phyloP scores from a whole-genome alignment of 2,888 invertebrate genomes.

The Azorinus chamasolen region DNA sequence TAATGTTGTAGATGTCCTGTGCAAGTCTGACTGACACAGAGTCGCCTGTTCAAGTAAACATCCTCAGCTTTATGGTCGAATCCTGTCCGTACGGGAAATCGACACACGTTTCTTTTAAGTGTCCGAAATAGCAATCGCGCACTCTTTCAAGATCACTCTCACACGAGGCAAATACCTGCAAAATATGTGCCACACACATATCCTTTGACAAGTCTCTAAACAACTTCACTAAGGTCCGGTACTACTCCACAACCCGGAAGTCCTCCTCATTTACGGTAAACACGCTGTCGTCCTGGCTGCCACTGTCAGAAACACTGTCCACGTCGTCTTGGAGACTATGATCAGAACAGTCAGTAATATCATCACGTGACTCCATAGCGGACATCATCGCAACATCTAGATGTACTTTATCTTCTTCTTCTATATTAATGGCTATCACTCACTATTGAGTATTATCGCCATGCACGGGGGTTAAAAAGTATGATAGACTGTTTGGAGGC shows the following conservation, averaged over 20 bases:
- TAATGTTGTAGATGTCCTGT: conserved; percentile 8
- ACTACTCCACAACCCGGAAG: not conserved
- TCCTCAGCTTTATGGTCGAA: conserved; percentile 1
- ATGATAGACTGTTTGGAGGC: too few species aligned
- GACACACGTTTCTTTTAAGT: conserved; percentile 5
- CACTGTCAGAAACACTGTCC: too few species aligned
- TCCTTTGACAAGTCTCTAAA: conserved; percentile 9
- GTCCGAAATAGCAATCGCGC: not conserved
- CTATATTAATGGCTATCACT: too few species aligned
- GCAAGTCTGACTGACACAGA: conserved; percentile 9
- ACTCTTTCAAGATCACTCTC: conserved; percentile 5
- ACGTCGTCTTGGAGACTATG: too few species aligned
- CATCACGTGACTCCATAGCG: too few species aligned
- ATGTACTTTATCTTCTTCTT: too few species aligned
- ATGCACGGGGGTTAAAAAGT: too few species aligned
- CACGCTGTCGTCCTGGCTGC: too few species aligned
- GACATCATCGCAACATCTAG: too few species aligned
- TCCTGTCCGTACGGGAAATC: conserved; percentile 10
- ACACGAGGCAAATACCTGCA: conserved; percentile 5
- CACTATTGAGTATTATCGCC: too few species aligned
- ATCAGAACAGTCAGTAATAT: too few species aligned
- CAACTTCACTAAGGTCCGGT: not conserved
- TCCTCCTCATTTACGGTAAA: too few species aligned
- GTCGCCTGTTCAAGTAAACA: conserved; percentile 14
- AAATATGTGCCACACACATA: not conserved